Evolutionary conservation across 2,797 vertebrate genomes (phyloP).

Genomic region (Syngnathus rostellatus): DNA sequence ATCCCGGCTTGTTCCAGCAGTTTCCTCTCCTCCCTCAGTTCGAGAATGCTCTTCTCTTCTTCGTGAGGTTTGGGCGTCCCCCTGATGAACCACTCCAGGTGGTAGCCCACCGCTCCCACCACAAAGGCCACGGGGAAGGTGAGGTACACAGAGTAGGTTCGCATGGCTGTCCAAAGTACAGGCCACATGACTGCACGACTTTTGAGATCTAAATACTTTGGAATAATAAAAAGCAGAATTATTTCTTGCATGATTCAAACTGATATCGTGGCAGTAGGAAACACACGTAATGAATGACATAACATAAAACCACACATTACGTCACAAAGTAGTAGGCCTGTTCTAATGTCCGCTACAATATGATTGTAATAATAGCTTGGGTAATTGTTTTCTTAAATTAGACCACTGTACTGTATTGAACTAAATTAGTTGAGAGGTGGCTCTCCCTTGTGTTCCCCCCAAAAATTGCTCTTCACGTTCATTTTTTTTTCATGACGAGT

Average conservation of each 20-base stretch:
- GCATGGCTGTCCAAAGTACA: constrained; percentile 75
- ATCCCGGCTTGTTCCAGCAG: constrained; percentile 80
- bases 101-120: constrained; percentile 91
- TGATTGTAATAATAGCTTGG: not conserved
- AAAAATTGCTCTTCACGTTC: too few relatives aligned
- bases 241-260: too few relatives aligned
- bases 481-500: too few relatives aligned
- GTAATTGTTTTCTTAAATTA: too few relatives aligned
- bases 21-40: constrained; percentile 86
- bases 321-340: too few relatives aligned
- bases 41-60: constrained; percentile 82
- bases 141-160: constrained; percentile 89
- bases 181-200: constrained; percentile 80
- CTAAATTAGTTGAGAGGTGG: not conserved
- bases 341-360: too few relatives aligned
- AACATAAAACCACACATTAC: too few relatives aligned
- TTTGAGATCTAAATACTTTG: not conserved
- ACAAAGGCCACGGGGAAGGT: constrained; percentile 95
- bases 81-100: constrained; percentile 89
- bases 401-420: not conserved
- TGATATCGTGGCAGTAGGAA: too few relatives aligned
- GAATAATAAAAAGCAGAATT: too few relatives aligned
- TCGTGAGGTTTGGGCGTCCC: constrained; percentile 74
- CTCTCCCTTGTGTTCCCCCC: not conserved
- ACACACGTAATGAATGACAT: too few relatives aligned